Conservation (phyloP, 1,140 invertebrate species). For the Megathymus violae region DNA sequence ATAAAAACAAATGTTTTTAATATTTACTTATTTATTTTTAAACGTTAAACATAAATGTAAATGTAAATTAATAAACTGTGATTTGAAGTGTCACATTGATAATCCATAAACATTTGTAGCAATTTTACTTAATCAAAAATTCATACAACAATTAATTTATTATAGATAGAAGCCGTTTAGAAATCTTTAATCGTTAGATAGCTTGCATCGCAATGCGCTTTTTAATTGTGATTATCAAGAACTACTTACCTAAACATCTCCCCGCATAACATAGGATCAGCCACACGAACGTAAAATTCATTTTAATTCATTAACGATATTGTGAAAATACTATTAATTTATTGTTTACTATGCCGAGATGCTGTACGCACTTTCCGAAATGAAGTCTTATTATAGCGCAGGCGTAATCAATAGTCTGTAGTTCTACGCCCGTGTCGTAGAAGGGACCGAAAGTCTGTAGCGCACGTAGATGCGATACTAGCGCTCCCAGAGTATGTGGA, state of each 20-base stretch:
- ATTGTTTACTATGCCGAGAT: conserved; percentile 49
- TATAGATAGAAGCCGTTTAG: too few species aligned
- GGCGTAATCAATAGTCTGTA: conserved; percentile 67
- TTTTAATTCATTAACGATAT: conserved; percentile 39
- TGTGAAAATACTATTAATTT: conserved; percentile 17
- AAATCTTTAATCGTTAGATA: too few species aligned
- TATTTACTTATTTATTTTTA: too few species aligned
- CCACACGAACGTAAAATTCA: conserved; percentile 56
- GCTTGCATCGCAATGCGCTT: not conserved
- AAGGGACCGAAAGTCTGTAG: not conserved
- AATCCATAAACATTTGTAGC: too few species aligned
- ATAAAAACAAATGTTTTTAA: too few species aligned
- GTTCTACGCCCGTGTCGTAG: conserved; percentile 33
- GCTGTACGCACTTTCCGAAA: conserved; percentile 32
- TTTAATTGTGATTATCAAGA: conserved; percentile 10
- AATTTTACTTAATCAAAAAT: too few species aligned
- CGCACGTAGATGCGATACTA: not conserved
- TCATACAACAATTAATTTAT: too few species aligned
- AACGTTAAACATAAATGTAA: too few species aligned
- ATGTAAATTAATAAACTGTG: too few species aligned
- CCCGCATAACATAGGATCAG: conserved; percentile 47
- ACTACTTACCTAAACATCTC: conserved; percentile 57
- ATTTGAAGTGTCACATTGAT: too few species aligned
- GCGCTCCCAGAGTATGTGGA: not conserved
- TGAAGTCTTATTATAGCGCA: conserved; percentile 46